Conservation (phyloP, 2,888 invertebrate species). For the Drosophila mettleri region DNA sequence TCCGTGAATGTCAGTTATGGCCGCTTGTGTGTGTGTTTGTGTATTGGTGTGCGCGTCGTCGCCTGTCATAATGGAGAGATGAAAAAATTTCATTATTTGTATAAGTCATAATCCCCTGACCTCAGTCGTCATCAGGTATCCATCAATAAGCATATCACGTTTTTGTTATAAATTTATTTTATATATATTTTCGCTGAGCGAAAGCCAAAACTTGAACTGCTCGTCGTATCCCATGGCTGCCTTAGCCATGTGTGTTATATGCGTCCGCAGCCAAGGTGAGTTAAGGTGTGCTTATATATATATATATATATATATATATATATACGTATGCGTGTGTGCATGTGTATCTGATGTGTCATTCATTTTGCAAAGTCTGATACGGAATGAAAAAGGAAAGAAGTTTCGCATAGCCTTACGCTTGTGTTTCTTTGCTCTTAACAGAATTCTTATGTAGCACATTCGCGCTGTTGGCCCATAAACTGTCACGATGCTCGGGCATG, state of each 20-base stretch:
- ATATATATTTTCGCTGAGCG: conserved; percentile 56
- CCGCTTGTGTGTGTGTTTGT: conserved; percentile 15
- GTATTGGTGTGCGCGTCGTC: conserved; percentile 17
- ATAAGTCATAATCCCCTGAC: conserved; percentile 34
- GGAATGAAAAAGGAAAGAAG: background rate
- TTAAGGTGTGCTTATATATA: conserved; percentile 7
- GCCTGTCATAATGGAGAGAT: conserved; percentile 29
- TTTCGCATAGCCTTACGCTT: conserved; percentile 3
- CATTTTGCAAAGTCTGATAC: conserved; percentile 11
- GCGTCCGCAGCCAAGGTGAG: conserved; percentile 34
- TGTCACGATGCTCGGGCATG: conserved; percentile 37
- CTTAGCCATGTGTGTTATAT: conserved; percentile 25
- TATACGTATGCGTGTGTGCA: conserved; percentile 15
- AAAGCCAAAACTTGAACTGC: conserved; percentile 31
- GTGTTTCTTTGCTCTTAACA: conserved; percentile 36
- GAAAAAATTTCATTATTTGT: conserved; percentile 46
- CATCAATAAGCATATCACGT: conserved; percentile 79
- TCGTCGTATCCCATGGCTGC: conserved; percentile 17
- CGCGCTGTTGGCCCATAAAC: conserved; percentile 15
- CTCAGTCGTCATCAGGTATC: conserved; percentile 50
- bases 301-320: background rate
- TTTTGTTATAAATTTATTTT: conserved; percentile 79
- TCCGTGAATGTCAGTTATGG: conserved; percentile 6
- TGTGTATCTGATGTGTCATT: conserved; percentile 27
- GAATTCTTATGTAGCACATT: conserved; percentile 42